Conservation (phyloP, 1,140 invertebrate genomes). For the Listronotus oregonensis region DNA sequence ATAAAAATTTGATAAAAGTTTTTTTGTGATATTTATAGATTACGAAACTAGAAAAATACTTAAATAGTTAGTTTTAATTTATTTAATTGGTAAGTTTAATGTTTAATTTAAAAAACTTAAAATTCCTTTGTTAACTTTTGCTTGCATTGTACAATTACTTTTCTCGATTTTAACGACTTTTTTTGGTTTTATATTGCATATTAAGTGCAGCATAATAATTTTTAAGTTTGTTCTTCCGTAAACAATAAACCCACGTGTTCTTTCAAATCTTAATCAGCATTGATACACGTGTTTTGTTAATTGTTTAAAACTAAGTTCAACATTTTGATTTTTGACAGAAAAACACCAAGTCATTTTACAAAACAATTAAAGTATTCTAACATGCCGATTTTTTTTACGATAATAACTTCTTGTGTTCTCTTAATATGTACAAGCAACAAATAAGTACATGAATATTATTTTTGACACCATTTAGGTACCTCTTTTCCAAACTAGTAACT, state of each 20-base stretch:
- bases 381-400: too few relatives aligned
- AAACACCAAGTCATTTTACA: slow-evolving; percentile 7
- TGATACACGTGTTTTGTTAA: slow-evolving; percentile 17
- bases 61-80: slow-evolving; percentile 13
- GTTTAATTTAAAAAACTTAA: background rate
- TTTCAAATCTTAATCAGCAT: slow-evolving; percentile 4
- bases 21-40: slow-evolving; percentile 24
- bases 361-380: background rate
- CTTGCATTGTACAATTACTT: background rate
- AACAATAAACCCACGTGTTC: slow-evolving; percentile 19
- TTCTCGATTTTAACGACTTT: background rate
- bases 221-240: slow-evolving; percentile 4
- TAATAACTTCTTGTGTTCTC: too few relatives aligned
- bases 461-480: too few relatives aligned
- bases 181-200: background rate
- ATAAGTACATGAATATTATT: too few relatives aligned
- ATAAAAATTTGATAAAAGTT: slow-evolving; percentile 30
- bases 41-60: slow-evolving; percentile 5
- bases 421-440: too few relatives aligned
- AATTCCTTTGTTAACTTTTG: background rate
- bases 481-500: too few relatives aligned
- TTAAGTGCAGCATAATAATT: background rate
- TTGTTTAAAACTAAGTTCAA: slow-evolving; percentile 1
- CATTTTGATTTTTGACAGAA: slow-evolving; percentile 17
- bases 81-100: slow-evolving; percentile 13